Percentiles rank a stretch among this genome's conserved stretches.
Evolutionary conservation across 2,113 vertebrate genomes (phyloP).

Genomic region (Thalassoma bifasciatum): DNA sequence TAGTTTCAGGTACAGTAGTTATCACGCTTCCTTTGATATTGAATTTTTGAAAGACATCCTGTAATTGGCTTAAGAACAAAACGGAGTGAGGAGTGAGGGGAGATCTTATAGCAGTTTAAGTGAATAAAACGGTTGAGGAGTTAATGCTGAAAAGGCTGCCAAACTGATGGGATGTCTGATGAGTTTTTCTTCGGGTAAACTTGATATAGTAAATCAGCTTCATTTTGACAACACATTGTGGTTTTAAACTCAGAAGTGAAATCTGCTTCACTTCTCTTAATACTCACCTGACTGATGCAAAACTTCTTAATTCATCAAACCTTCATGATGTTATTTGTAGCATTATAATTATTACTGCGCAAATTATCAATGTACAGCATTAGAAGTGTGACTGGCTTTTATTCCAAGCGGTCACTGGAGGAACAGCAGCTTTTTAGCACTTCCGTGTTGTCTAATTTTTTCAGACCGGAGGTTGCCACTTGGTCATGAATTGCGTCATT

Average conservation of each 20-base stretch:
- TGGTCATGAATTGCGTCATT: too few species aligned
- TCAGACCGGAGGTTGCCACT: too few species aligned
- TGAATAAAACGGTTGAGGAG: constrained; percentile 1
- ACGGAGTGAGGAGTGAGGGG: constrained; percentile 7
- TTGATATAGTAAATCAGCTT: not conserved
- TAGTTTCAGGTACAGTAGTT: constrained; percentile 34
- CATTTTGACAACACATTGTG: too few species aligned
- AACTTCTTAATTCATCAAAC: not conserved
- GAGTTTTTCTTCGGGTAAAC: too few species aligned
- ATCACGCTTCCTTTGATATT: constrained; percentile 15
- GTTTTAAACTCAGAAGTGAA: too few species aligned
- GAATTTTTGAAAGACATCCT: constrained; percentile 30
- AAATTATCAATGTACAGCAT: not conserved
- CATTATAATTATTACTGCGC: too few species aligned
- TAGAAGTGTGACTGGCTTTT: too few species aligned
- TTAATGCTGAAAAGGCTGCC: not conserved
- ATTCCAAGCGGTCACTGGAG: too few species aligned
- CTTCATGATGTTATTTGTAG: not conserved
- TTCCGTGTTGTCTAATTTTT: too few species aligned
- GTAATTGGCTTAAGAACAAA: constrained; percentile 48
- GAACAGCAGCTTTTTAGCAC: too few species aligned
- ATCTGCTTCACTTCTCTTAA: too few species aligned
- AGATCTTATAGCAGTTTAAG: not conserved
- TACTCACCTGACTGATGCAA: not conserved
- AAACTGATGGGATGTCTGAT: not conserved